Evolutionary conservation across 2,113 vertebrate species (phyloP).

Genomic region (Microtus oregoni): DNA sequence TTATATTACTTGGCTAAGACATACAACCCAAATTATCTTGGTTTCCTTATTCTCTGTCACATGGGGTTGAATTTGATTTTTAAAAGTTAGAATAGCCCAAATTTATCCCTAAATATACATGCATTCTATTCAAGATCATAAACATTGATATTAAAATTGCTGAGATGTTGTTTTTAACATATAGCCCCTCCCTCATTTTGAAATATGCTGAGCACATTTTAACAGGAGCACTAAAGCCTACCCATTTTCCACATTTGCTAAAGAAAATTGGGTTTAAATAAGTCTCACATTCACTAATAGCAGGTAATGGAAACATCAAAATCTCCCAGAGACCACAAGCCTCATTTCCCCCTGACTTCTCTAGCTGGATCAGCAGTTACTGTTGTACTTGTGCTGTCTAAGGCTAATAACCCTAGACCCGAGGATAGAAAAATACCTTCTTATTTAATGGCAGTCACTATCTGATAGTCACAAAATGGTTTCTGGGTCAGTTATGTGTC

Average conservation of each 20-base stretch:
- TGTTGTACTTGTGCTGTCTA: conserved; percentile 43
- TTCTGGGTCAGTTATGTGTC: conserved; percentile 67
- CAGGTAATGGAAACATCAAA: conserved; percentile 9
- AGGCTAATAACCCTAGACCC: conserved; percentile 54
- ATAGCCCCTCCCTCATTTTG: neutral
- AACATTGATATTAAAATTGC: neutral
- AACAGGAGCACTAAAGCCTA: neutral
- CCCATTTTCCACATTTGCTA: conserved; percentile 9
- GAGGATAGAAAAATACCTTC: conserved; percentile 8
- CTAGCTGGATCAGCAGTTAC: conserved; percentile 51
- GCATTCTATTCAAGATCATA: neutral
- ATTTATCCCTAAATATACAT: conserved; percentile 11
- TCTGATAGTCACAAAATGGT: conserved; percentile 68
- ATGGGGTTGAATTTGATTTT: neutral
- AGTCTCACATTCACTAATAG: conserved; percentile 64
- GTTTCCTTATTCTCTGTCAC: conserved; percentile 20
- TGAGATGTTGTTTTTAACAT: neutral
- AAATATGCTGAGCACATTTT: conserved; percentile 21
- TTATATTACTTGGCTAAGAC: neutral
- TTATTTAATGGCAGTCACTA: conserved; percentile 65
- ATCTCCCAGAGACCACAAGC: conserved; percentile 46
- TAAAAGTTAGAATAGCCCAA: neutral
- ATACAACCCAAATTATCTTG: neutral
- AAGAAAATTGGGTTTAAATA: conserved; percentile 60
- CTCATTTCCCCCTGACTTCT: conserved; percentile 61